These are phyloP conservation scores for Lasioglossum leucozonium DNA, from an alignment of 2,888 invertebrate genomes.

Conservation along the genomic window DNA sequence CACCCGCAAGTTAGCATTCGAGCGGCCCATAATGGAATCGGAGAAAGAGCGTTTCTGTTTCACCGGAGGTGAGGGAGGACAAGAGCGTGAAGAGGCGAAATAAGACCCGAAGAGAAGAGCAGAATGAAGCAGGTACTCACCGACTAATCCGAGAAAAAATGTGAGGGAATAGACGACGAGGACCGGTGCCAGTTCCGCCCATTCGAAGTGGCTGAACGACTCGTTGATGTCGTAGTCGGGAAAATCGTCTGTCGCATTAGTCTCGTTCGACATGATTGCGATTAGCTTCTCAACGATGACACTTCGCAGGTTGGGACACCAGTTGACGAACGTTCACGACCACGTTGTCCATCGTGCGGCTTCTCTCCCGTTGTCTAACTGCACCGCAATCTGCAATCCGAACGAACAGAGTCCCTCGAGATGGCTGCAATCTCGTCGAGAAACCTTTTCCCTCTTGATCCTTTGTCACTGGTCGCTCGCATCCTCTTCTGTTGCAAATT, in stretches of 20 bases:
- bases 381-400: slow-evolving; percentile 10
- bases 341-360: slow-evolving; percentile 36
- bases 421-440: background rate
- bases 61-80: background rate
- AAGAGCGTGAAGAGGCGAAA: background rate
- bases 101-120: background rate
- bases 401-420: background rate
- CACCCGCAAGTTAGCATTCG: no score
- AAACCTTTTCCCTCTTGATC: slow-evolving; percentile 8
- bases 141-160: slow-evolving; percentile 87
- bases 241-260: slow-evolving; percentile 72
- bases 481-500: slow-evolving; percentile 10
- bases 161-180: slow-evolving; percentile 87
- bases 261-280: slow-evolving; percentile 69
- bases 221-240: slow-evolving; percentile 86
- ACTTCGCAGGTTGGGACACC: slow-evolving; percentile 35
- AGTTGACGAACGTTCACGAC: slow-evolving; percentile 21
- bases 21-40: background rate
- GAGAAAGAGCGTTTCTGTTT: background rate
- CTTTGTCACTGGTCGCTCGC: background rate
- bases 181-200: slow-evolving; percentile 87
- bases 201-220: slow-evolving; percentile 85
- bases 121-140: slow-evolving; percentile 82
- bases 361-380: background rate
- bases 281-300: slow-evolving; percentile 41